A percentile compares a stretch with the other conserved stretches of the same genome.
phyloP scores from a whole-genome alignment of 2,888 invertebrate species.

The Neoscelio sp. region DNA sequence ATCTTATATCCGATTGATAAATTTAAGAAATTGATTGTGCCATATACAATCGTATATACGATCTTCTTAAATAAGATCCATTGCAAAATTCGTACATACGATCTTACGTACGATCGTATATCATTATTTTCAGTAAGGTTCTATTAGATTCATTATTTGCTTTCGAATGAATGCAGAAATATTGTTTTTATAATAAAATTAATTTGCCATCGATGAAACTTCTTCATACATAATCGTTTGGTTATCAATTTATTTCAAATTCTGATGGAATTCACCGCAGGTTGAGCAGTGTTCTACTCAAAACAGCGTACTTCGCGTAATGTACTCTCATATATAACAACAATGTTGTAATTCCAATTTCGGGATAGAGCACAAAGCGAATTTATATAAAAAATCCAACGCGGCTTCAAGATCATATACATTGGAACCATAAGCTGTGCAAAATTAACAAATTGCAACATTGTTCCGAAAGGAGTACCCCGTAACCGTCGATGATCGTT shows the following conservation, averaged over 20 bases:
- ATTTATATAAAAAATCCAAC: constrained; percentile 48
- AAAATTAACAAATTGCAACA: constrained; percentile 65
- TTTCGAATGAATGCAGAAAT: too few species aligned
- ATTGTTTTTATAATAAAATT: too few species aligned
- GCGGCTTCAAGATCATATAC: constrained; percentile 25
- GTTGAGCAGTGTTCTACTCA: constrained; percentile 9
- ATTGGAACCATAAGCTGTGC: constrained; percentile 29
- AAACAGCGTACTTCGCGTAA: constrained; percentile 1
- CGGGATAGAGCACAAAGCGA: constrained; percentile 27
- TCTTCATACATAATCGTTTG: too few species aligned
- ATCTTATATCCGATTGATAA: too few species aligned
- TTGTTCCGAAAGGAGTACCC: constrained; percentile 42
- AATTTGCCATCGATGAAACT: too few species aligned
- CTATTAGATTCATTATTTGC: too few species aligned
- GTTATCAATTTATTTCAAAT: not conserved
- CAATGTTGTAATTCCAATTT: constrained; percentile 15
- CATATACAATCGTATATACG: too few species aligned
- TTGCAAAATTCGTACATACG: too few species aligned
- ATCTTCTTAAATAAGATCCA: too few species aligned
- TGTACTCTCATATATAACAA: constrained; percentile 6
- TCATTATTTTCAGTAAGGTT: too few species aligned
- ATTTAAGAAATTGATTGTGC: too few species aligned
- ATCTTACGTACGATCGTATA: too few species aligned
- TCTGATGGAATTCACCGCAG: not conserved
- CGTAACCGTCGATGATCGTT: constrained; percentile 58